phyloP scores from a whole-genome alignment of 2,888 invertebrate genomes.

The Neoaliturus tenellus region DNA sequence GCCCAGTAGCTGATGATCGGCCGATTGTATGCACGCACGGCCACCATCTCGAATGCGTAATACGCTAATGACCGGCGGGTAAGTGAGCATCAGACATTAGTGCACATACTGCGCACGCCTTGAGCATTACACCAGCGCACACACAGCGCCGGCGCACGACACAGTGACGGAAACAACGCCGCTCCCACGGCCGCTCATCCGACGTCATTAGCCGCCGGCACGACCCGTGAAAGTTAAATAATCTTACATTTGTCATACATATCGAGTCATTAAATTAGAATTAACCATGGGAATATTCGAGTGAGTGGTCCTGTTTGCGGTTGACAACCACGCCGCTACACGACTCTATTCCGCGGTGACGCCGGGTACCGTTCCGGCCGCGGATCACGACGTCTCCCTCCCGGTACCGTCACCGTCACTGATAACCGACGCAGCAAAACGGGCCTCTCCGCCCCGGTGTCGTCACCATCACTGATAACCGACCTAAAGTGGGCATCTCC shows the following conservation, averaged over 20 bases:
- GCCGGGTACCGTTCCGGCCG: slow-evolving; percentile 20
- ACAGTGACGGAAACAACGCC: slow-evolving; percentile 13
- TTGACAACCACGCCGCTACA: slow-evolving; percentile 23
- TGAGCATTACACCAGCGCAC: not conserved
- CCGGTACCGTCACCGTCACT: too few species aligned
- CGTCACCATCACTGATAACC: too few species aligned
- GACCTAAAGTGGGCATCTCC: too few species aligned
- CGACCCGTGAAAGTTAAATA: slow-evolving; percentile 52
- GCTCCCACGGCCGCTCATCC: slow-evolving; percentile 2
- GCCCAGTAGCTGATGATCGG: slow-evolving; percentile 41
- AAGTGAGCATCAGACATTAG: slow-evolving; percentile 49
- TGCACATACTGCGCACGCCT: not conserved
- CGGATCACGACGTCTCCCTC: not conserved
- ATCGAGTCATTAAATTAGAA: slow-evolving; percentile 48
- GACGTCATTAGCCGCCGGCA: slow-evolving; percentile 32
- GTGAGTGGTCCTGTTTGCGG: slow-evolving; percentile 45
- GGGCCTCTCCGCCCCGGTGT: too few species aligned
- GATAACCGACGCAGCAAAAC: too few species aligned
- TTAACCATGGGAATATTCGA: slow-evolving; percentile 40
- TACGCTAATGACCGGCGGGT: slow-evolving; percentile 33
- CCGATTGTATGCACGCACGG: slow-evolving; percentile 48
- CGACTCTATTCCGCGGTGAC: slow-evolving; percentile 27
- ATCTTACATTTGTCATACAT: slow-evolving; percentile 52
- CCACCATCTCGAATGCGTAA: slow-evolving; percentile 37
- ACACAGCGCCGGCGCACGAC: not conserved